Conservation (phyloP, 2,888 invertebrate genomes). For the Athalia circularis region DNA sequence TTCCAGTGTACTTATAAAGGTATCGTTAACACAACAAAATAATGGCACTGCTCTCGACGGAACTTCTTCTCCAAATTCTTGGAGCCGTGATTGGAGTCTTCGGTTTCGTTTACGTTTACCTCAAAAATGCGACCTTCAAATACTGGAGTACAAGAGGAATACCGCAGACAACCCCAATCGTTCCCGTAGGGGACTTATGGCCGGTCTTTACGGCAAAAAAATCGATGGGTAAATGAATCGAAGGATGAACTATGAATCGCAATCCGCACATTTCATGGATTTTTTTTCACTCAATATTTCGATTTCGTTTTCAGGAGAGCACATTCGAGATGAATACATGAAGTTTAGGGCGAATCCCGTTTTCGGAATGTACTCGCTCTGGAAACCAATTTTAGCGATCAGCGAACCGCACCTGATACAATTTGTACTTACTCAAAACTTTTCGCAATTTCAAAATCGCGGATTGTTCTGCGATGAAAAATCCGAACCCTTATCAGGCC, state of each 20-base stretch:
- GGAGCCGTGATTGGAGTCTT: background rate
- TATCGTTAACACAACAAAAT: too few species aligned
- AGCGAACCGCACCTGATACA: constrained; percentile 68
- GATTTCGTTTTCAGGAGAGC: constrained; percentile 54
- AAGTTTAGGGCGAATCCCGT: constrained; percentile 58
- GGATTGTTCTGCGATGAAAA: constrained; percentile 64
- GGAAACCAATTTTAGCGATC: constrained; percentile 63
- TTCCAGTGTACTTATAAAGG: too few species aligned
- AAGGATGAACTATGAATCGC: background rate
- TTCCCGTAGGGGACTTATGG: background rate
- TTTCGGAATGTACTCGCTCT: constrained; percentile 63
- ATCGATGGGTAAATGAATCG: background rate
- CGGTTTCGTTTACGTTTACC: background rate
- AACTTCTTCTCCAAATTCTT: background rate
- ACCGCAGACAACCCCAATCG: background rate
- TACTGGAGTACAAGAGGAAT: background rate
- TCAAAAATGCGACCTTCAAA: background rate
- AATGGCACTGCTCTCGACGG: background rate
- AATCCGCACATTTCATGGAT: too few species aligned
- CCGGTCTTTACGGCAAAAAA: background rate
- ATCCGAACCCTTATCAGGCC: constrained; percentile 64
- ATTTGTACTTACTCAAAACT: constrained; percentile 67
- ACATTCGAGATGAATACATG: constrained; percentile 56
- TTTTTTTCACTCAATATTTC: background rate
- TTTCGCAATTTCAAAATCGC: constrained; percentile 68